Evolutionary conservation across 1,140 invertebrate species (phyloP).

Genomic region (Apolygus lucorum): DNA sequence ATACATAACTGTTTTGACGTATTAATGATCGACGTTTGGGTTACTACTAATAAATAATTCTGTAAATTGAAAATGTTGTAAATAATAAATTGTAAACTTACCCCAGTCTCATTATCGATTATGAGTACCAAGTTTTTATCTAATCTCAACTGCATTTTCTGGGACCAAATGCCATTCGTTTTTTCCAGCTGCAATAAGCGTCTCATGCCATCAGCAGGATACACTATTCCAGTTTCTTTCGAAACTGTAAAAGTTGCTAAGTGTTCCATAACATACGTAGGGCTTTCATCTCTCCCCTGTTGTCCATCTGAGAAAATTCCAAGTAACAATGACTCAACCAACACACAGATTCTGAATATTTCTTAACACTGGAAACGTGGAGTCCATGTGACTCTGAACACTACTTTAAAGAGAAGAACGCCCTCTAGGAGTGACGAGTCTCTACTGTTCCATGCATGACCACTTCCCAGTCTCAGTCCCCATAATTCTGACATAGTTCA

Average conservation of each 20-base stretch:
- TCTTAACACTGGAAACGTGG: not conserved
- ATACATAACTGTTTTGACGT: no score
- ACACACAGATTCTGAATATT: no score
- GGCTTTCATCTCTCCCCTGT: constrained; percentile 46
- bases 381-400: no score
- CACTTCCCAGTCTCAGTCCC: no score
- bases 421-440: no score
- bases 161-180: constrained; percentile 96
- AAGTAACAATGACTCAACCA: no score
- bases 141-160: constrained; percentile 88
- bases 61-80: no score
- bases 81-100: constrained; percentile 43
- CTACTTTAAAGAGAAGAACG: no score
- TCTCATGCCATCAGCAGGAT: constrained; percentile 90
- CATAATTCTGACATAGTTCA: no score
- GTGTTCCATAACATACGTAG: constrained; percentile 87
- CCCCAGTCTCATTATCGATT: constrained; percentile 93
- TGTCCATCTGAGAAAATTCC: constrained; percentile 17
- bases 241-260: constrained; percentile 95
- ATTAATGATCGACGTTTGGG: no score
- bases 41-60: no score
- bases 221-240: constrained; percentile 74
- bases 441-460: no score
- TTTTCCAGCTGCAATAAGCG: constrained; percentile 92
- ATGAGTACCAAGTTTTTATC: constrained; percentile 83